phyloP scores from a whole-genome alignment of 2,888 invertebrate genomes.

The Aricia artaxerxes region DNA sequence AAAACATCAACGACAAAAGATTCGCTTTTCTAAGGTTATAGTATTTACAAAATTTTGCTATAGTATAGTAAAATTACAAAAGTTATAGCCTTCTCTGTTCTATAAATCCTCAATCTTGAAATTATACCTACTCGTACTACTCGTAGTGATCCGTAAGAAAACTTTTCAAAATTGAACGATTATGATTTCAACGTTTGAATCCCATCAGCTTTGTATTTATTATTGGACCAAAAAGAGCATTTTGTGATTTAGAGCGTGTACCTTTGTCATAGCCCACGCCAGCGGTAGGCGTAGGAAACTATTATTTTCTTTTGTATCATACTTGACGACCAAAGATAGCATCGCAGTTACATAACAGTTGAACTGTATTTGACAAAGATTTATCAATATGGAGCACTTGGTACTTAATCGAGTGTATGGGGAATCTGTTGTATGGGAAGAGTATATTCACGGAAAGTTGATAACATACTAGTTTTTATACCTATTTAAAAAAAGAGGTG shows the following conservation, averaged over 20 bases:
- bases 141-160: background rate
- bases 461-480: too few relatives aligned
- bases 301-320: slow-evolving; percentile 2
- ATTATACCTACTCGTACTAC: background rate
- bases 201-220: background rate
- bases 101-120: too few relatives aligned
- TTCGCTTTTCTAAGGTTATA: too few relatives aligned
- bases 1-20: too few relatives aligned
- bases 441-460: too few relatives aligned
- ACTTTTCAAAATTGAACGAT: background rate
- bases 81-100: too few relatives aligned
- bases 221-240: background rate
- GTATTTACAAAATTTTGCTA: too few relatives aligned
- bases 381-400: background rate
- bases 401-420: background rate
- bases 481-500: too few relatives aligned
- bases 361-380: background rate
- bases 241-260: background rate
- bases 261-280: slow-evolving; percentile 12
- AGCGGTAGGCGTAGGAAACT: background rate
- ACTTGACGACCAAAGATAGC: background rate
- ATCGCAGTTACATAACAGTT: background rate
- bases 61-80: too few relatives aligned
- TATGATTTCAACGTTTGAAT: background rate
- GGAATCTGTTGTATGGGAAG: too few relatives aligned